Base-by-base conservation (phyloP, 2,888 invertebrate species). In the Trissolcus brochymenae region DNA sequence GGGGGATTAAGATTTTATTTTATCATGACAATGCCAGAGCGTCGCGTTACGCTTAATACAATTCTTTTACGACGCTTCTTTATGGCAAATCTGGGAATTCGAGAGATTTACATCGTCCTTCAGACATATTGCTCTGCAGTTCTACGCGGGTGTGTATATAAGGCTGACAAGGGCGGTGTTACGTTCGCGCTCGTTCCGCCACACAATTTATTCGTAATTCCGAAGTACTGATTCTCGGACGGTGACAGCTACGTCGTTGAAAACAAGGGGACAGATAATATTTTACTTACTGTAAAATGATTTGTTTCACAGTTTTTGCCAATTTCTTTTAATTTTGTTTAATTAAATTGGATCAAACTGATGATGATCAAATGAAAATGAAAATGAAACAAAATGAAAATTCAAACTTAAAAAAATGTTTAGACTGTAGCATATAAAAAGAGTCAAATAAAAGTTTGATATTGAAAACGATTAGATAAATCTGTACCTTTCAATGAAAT, bases 1-100 rank as follows among this genome's bases (percentile, higher is more conserved):
- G 80, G 72, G 50, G 83, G 82, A 85, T 86, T 84, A 85, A 84
- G 82, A 84, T 85, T 84, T 86, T 84, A 85, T 85, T 85, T 85
- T 83, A 85, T 85, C 85, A 81, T 82, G 79, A 83, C 81, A 81
- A 82, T 81, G 82, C 81, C 78, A 80, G 79, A 80, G 81, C 71
- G 74, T 75, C 76, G 80, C 85, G 80, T 82, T 82, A 82, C 83
- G 79, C 81, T 83, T 83, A 84, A 83, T 82, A 82, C 84, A 82
- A 84, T 83, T 82, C 84, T 82, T 82, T 84, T 83, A 83, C 81
- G 83, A 81, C 80, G 80, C 43, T 72, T 68, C 77, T 82, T 83
- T 82, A 84, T 80, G 79, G 81, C 76, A 76, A 81, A 82, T 81
- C 81, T 76, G 81, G 79, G 76, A 81, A 81, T 80, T 80, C 79